phyloP scores from a whole-genome alignment of 92 coral and sea anemone species.

The Phenganax marumi region DNA sequence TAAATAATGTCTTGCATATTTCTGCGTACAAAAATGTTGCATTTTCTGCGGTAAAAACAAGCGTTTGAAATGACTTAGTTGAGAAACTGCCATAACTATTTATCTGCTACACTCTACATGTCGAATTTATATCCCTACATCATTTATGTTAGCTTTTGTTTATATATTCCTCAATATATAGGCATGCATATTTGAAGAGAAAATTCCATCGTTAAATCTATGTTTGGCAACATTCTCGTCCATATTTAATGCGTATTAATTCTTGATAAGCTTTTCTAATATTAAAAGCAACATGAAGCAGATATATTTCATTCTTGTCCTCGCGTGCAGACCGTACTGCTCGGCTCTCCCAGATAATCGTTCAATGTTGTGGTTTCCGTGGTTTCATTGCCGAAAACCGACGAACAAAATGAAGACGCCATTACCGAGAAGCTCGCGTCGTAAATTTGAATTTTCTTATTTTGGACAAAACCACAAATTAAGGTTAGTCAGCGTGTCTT shows the following conservation, averaged over 20 bases:
- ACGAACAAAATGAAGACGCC: constrained; percentile 35
- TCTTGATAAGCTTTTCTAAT: constrained; percentile 51
- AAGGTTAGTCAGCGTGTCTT: constrained; percentile 31
- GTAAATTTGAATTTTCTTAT: constrained; percentile 31
- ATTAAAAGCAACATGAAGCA: constrained; percentile 45
- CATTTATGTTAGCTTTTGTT: background rate
- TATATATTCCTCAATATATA: background rate
- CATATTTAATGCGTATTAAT: constrained; percentile 49
- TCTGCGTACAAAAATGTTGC: background rate
- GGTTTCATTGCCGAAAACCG: constrained; percentile 22
- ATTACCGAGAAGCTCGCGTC: constrained; percentile 10
- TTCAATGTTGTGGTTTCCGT: constrained; percentile 34
- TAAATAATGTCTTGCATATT: constrained; percentile 28
- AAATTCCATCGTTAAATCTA: constrained; percentile 23
- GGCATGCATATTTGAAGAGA: constrained; percentile 48
- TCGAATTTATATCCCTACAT: background rate
- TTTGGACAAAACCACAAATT: constrained; percentile 45
- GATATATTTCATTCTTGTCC: background rate
- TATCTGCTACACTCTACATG: too few species aligned
- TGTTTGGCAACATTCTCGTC: constrained; percentile 40
- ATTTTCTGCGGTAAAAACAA: background rate
- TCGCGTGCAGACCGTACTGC: constrained; percentile 3
- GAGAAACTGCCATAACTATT: background rate
- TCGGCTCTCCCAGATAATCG: constrained; percentile 26
- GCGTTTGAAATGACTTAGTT: background rate